A percentile compares a stretch with the other conserved stretches of the same genome.
phyloP scores from a whole-genome alignment of 2,797 vertebrate genomes.

The Gallinago solitaria region DNA sequence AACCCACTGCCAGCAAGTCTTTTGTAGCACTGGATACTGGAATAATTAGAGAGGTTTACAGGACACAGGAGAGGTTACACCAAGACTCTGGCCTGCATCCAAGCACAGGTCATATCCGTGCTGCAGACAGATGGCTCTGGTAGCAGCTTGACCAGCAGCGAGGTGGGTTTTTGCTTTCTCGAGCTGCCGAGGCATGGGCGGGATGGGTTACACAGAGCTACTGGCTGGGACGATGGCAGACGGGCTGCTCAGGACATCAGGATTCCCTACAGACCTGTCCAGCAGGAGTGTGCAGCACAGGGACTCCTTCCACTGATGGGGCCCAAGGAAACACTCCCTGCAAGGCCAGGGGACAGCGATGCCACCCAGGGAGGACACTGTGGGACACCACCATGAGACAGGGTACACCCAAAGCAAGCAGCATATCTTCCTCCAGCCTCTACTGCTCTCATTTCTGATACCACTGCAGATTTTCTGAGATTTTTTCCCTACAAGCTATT shows the following conservation, averaged over 20 bases:
- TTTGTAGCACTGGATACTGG: no score
- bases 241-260: not conserved
- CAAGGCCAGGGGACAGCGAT: not conserved
- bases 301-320: not conserved
- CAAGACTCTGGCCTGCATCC: not conserved
- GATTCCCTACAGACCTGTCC: not conserved
- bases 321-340: not conserved
- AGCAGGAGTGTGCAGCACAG: rapidly evolving
- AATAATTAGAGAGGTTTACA: not conserved
- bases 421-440: not conserved
- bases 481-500: not conserved
- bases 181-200: not conserved
- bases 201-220: not conserved
- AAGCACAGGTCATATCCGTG: not conserved
- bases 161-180: not conserved
- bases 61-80: not conserved
- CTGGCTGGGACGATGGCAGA: not conserved
- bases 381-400: not conserved
- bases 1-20: not conserved
- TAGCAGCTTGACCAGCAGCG: rapidly evolving
- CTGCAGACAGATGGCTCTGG: not conserved
- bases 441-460: rapidly evolving
- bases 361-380: not conserved
- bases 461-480: not conserved
- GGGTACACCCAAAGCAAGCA: rapidly evolving